A percentile compares a stretch with the other conserved stretches of the same genome.
Evolutionary conservation across 2,797 vertebrate genomes (phyloP).

Genomic region (Anguilla anguilla): DNA sequence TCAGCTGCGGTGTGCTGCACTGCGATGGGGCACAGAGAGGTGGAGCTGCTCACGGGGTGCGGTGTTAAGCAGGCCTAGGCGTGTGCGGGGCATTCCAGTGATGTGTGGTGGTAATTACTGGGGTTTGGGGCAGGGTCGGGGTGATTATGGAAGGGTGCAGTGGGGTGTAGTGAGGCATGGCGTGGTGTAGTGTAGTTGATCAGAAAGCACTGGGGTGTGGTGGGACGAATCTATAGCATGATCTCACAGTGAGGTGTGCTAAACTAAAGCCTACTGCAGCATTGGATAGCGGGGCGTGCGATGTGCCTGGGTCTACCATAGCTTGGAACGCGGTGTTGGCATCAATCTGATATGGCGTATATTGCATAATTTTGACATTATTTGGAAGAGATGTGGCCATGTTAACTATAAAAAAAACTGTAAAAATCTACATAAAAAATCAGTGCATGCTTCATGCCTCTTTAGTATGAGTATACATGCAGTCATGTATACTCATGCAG

Average conservation of each 20-base stretch:
- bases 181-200: constrained; percentile 4
- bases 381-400: neutral
- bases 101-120: neutral
- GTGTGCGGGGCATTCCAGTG: neutral
- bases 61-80: neutral
- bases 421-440: neutral
- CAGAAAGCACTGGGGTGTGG: neutral
- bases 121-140: neutral
- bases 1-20: neutral
- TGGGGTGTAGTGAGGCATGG: neutral
- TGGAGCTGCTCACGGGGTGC: neutral
- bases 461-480: no score
- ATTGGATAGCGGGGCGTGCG: neutral
- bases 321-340: neutral
- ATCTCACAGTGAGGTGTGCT: neutral
- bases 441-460: neutral
- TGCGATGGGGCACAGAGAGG: neutral
- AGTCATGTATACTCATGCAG: neutral
- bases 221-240: constrained; percentile 12
- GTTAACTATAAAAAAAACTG: neutral
- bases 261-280: neutral
- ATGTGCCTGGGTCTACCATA: neutral
- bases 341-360: neutral
- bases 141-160: neutral
- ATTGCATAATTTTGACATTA: neutral